Evolutionary conservation across 2,797 vertebrate species (phyloP), one percentile per base, ranked within the genome.

Genomic region (Tiaroga cobitis): DNA sequence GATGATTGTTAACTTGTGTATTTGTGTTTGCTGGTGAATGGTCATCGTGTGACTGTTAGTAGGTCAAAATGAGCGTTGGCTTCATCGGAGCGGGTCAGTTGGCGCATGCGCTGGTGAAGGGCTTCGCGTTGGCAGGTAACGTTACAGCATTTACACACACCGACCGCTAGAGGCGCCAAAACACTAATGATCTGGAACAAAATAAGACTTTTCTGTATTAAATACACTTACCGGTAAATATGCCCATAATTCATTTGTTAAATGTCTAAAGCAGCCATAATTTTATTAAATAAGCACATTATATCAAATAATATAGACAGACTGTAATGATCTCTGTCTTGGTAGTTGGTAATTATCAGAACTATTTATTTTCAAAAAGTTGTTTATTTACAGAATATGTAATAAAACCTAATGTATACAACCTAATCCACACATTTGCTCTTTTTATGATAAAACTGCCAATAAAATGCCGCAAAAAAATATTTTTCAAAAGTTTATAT

Each of bases 31-130:
- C 13, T 15, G 34, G 24, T 59, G 7, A 51, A 32, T 32, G 10
- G 8, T 61, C n/a, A 72, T 72, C 13, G 26, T 43, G 3, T 26
- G 15, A n/a, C 8, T 61, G 21, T 70, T 56, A 8, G 19, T 10
- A 73, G 69, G 69, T 49, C 72, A 83, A 49, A 70, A 96, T 96
- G 96, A 97, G 96, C 79, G 95, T 96, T 39, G 96, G 96, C 0
- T 96, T 97, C 89, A 96, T 97, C 63, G 96, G 96, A 24, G 95
- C 96, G 0, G 96, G 96, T 84, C 95, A 96, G 90, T 86, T 96
- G 85, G 95, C 96, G 83, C 95, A 95, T 26, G 95, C 96, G 5
- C 91, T 96, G 88, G 96, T 95, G 8, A 90, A 95, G 83, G 96
- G 96, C 65, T 96, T 96, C 90, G 93, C 95, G 0, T 94, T 95